Evolutionary conservation across 2,888 invertebrate species (phyloP).

Genomic region (Platynereis dumerilii): DNA sequence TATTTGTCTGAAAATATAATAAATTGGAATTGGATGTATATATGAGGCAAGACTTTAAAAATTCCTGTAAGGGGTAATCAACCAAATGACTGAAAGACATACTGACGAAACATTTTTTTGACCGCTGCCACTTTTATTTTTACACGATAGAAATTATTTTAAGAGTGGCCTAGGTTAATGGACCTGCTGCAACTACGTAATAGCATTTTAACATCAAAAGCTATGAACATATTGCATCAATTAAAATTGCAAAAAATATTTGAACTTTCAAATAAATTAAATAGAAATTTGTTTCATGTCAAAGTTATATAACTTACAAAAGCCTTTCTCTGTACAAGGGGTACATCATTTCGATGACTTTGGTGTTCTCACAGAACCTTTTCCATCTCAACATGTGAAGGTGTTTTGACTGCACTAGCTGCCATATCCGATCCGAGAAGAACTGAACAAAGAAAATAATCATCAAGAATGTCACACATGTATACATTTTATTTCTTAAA

Average conservation of each 20-base stretch:
- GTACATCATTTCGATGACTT: slow-evolving; percentile 56
- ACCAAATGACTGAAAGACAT: too few relatives aligned
- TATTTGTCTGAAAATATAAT: slow-evolving; percentile 48
- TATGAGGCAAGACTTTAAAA: too few relatives aligned
- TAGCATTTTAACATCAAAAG: too few relatives aligned
- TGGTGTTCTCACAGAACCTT: slow-evolving; percentile 59
- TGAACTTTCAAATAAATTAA: background rate
- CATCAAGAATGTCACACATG: background rate
- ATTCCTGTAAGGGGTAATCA: too few relatives aligned
- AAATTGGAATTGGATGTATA: too few relatives aligned
- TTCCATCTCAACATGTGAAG: slow-evolving; percentile 62
- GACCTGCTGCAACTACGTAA: too few relatives aligned
- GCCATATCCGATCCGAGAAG: slow-evolving; percentile 57
- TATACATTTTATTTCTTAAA: background rate
- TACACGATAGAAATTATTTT: too few relatives aligned
- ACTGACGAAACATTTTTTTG: too few relatives aligned
- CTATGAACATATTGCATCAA: too few relatives aligned
- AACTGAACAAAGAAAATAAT: slow-evolving; percentile 44
- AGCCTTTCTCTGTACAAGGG: slow-evolving; percentile 55
- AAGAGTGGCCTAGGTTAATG: too few relatives aligned
- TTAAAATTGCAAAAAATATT: too few relatives aligned
- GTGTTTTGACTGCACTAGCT: slow-evolving; percentile 58
- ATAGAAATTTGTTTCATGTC: background rate
- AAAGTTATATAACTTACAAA: slow-evolving; percentile 49
- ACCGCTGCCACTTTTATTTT: too few relatives aligned